Evolutionary conservation across 2,797 vertebrate genomes (phyloP).

Genomic region (Chelon auratus): DNA sequence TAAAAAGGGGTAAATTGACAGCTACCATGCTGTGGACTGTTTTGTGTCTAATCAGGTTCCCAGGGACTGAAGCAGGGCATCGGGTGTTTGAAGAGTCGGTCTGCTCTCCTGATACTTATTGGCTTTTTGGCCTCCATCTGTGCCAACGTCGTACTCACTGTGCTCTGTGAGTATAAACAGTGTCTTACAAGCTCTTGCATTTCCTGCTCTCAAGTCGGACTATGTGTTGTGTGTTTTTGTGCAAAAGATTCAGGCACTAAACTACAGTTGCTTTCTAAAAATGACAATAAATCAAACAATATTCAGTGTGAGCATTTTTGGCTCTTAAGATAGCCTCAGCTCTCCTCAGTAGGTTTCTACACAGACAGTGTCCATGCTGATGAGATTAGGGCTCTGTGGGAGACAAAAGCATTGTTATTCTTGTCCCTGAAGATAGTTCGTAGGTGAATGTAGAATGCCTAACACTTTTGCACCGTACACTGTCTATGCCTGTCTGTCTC

Average conservation of each 20-base stretch:
- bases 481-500: constrained; percentile 46
- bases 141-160: constrained; percentile 59
- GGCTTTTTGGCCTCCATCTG: constrained; percentile 77
- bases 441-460: background rate
- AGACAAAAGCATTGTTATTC: constrained; percentile 1
- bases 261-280: constrained; percentile 2
- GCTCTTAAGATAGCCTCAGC: background rate
- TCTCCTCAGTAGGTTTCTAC: background rate
- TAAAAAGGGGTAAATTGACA: constrained; percentile 51
- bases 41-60: constrained; percentile 72
- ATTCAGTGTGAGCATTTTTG: background rate
- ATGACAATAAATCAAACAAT: background rate
- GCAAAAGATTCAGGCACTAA: constrained; percentile 3
- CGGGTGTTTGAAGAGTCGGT: constrained; percentile 68
- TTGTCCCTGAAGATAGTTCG: background rate
- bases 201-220: constrained; percentile 31
- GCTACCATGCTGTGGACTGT: constrained; percentile 46
- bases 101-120: constrained; percentile 64
- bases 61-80: constrained; percentile 51
- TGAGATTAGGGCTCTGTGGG: constrained; percentile 1
- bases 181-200: constrained; percentile 22
- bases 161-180: constrained; percentile 72
- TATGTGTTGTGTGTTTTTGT: background rate
- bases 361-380: constrained; percentile 7
- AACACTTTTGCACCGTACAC: constrained; percentile 16